These are phyloP conservation scores for Lutraria rhynchaena DNA, from an alignment of 1,140 invertebrate species.

Conservation along the genomic window DNA sequence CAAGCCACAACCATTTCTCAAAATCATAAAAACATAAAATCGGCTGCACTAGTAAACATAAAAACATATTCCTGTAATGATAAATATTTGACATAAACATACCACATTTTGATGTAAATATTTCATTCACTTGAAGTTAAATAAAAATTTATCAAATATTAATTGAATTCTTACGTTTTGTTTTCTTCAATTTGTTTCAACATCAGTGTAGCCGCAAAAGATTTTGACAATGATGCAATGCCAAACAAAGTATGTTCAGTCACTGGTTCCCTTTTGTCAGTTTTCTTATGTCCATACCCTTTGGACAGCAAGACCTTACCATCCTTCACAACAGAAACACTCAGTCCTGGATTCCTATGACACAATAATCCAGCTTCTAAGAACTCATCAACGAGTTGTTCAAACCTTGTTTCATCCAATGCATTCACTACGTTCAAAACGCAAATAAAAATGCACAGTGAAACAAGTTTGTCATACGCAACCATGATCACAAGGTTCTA, in stretches of 20 bases:
- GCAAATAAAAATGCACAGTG: too few relatives aligned
- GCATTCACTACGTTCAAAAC: not conserved
- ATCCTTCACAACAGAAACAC: conserved; percentile 64
- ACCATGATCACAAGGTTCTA: too few relatives aligned
- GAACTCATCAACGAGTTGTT: not conserved
- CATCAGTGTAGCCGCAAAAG: conserved; percentile 66
- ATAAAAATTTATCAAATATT: too few relatives aligned
- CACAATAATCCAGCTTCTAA: conserved; percentile 23
- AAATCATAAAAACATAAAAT: too few relatives aligned
- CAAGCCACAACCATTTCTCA: too few relatives aligned
- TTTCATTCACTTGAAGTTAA: too few relatives aligned
- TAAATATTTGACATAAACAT: too few relatives aligned
- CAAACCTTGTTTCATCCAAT: conserved; percentile 3
- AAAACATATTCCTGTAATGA: too few relatives aligned
- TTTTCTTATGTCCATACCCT: conserved; percentile 60
- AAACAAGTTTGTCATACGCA: too few relatives aligned
- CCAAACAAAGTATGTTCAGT: conserved; percentile 63
- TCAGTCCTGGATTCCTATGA: conserved; percentile 56
- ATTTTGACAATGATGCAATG: conserved; percentile 67
- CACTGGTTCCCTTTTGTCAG: conserved; percentile 45
- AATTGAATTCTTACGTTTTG: conserved; percentile 61
- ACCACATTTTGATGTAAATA: too few relatives aligned
- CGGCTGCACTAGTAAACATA: too few relatives aligned
- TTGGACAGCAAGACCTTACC: conserved; percentile 54
- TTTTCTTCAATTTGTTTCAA: conserved; percentile 50